Evolutionary conservation across 2,113 vertebrate genomes (phyloP), one percentile per base, ranked within the genome.

Genomic region (Catharus bicknelli): DNA sequence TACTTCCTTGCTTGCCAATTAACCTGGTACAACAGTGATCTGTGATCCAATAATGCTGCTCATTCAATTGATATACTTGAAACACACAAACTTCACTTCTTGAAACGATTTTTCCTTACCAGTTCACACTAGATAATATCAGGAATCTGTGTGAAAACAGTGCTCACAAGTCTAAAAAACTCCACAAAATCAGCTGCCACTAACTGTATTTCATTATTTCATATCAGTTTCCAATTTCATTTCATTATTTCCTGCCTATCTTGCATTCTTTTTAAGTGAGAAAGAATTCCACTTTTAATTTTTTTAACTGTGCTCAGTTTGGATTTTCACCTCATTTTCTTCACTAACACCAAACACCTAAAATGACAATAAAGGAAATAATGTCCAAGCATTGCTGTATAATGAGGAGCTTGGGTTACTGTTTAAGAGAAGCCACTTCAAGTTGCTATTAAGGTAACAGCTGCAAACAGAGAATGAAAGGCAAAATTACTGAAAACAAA

Each of bases 381-480:
- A 40, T 26, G 29, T 30, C n/a, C 0, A 7, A 51, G 10, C 26
- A 38, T 27, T 61, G 23, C 25, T 42, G 30, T 38, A 27, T 22
- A 63, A 40, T 3, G 13, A 54, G 20, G 17, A 93, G 61, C 21
- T 42, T 43, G 17, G 8, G 11, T 72, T 90, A 26, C 50, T 30
- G 11, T 58, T 70, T 68, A 40, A 58, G 55, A 70, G 61, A 75
- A 72, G 50, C 45, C 38, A 13, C 32, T 83, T 78, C 36, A 47
- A 83, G 74, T 22, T 8, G 19, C n/a, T 79, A 4, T 25, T 38
- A 59, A 81, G 50, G 30, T 22, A 87, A 67, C 47, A 86, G n/a
- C 36, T 88, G 50, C 72, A 85, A 90, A 54, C 10, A 25, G 38
- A 74, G n/a, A 76, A 68, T 27, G 63, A 48, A 83, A 89, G 70